Percentiles rank a stretch among this genome's conserved stretches.
These are phyloP conservation scores for Alosa sapidissima DNA, from an alignment of 2,797 vertebrate species.

Conservation along the genomic window DNA sequence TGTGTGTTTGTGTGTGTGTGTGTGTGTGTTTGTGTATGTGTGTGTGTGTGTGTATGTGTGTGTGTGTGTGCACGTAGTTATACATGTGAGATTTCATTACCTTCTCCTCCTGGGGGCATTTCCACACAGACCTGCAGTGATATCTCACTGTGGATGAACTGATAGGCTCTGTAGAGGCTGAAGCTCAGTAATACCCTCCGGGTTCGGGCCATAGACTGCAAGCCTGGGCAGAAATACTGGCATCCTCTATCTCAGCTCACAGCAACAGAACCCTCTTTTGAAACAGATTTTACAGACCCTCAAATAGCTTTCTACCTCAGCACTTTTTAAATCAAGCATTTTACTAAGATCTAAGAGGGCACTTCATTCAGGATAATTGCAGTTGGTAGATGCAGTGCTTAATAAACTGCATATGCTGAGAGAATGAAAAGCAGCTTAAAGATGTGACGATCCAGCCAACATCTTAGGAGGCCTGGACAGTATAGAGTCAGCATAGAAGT, in stretches of 20 bases:
- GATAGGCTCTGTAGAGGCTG: not conserved
- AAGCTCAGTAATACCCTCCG: not conserved
- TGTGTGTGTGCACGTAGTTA: not conserved
- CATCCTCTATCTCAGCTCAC: not conserved
- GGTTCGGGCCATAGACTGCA: not conserved
- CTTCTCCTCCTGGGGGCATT: not conserved
- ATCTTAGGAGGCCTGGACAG: not conserved
- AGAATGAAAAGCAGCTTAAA: not conserved
- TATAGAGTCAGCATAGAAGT: not conserved
- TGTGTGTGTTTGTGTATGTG: constrained; percentile 23
- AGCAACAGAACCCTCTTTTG: not conserved
- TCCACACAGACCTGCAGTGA: not conserved
- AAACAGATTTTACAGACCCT: constrained; percentile 17
- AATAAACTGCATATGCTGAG: not conserved
- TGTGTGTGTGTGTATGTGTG: constrained; percentile 33
- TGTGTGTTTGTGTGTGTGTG: not conserved
- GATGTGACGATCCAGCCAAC: not conserved
- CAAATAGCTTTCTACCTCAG: constrained; percentile 15
- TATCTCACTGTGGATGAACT: constrained; percentile 10
- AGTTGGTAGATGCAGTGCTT: not conserved
- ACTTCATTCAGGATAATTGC: not conserved
- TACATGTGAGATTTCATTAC: constrained; percentile 18
- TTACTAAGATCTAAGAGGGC: not conserved
- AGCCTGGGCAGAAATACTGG: constrained; percentile 6
- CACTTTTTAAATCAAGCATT: constrained; percentile 25